Conservation (phyloP, 2,888 invertebrate genomes). For the Ochropacha duplaris region DNA sequence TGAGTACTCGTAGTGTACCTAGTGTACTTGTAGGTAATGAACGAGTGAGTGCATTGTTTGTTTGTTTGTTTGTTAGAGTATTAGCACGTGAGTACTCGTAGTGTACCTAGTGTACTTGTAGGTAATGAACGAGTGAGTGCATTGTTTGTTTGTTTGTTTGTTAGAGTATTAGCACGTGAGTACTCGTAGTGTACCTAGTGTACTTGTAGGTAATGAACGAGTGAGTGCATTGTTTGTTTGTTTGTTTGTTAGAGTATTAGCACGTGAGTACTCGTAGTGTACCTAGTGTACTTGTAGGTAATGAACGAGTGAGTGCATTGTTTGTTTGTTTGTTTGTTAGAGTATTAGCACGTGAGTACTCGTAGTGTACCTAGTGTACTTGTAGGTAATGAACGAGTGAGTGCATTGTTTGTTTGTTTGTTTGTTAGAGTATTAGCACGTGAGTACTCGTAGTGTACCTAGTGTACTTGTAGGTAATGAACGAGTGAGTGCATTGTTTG, state of each 20-base stretch:
- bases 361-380: no score
- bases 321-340: neutral
- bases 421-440: neutral
- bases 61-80: neutral
- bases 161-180: neutral
- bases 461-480: neutral
- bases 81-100: neutral
- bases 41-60: neutral
- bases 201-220: neutral
- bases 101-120: no score
- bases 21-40: neutral
- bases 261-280: neutral
- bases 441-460: neutral
- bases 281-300: neutral
- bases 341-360: neutral
- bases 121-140: neutral
- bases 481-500: neutral
- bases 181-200: no score
- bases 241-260: neutral
- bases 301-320: neutral
- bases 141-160: neutral
- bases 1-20: neutral
- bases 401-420: neutral
- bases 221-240: neutral
- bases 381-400: neutral